Evolutionary conservation across 2,113 vertebrate genomes (phyloP).

Genomic region (Misgurnus anguillicaudatus): DNA sequence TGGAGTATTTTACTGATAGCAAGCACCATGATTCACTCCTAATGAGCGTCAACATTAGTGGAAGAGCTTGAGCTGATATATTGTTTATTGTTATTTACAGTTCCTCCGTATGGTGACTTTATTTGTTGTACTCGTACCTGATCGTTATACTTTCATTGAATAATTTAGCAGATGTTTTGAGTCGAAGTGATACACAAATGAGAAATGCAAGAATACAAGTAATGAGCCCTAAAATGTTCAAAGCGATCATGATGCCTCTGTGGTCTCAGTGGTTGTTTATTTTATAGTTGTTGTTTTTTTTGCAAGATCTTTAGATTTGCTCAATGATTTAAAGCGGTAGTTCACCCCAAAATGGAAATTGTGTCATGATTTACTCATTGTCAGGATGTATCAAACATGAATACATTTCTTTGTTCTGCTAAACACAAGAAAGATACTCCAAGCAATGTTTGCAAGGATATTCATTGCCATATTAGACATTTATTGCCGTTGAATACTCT

Average conservation of each 20-base stretch:
- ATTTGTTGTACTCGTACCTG: neutral
- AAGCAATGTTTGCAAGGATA: no score
- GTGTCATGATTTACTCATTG: no score
- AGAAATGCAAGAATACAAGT: neutral
- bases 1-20: conserved; percentile 13
- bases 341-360: no score
- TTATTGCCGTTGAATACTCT: no score
- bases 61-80: conserved; percentile 10
- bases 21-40: neutral
- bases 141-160: neutral
- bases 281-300: no score
- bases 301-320: neutral
- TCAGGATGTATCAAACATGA: no score
- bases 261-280: no score
- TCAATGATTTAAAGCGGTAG: neutral
- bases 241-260: no score
- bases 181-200: neutral
- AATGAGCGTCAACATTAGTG: conserved; percentile 9
- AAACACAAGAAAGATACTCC: no score
- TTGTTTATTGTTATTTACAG: neutral
- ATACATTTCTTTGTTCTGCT: no score
- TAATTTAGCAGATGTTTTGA: neutral
- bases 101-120: neutral
- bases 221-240: no score
- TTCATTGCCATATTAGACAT: no score